phyloP scores from a whole-genome alignment of 2,888 invertebrate genomes.

The Acanthosepion lycidas region DNA sequence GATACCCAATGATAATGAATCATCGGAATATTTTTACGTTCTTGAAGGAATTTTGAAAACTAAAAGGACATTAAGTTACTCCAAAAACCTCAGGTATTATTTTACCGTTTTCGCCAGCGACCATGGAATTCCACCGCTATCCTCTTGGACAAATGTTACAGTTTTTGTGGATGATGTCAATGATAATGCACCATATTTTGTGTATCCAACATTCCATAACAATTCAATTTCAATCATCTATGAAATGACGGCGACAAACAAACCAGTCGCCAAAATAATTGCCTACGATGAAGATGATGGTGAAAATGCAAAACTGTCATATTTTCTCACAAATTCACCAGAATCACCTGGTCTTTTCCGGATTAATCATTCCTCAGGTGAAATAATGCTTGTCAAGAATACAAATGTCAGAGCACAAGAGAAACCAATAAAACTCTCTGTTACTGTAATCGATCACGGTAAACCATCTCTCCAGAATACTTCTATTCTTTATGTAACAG shows the following conservation, averaged over 20 bases:
- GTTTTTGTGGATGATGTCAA: conserved; percentile 61
- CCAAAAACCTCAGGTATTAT: conserved; percentile 49
- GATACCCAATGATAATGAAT: background rate
- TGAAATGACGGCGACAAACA: conserved; percentile 47
- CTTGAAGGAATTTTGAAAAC: conserved; percentile 54
- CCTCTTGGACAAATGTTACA: conserved; percentile 55
- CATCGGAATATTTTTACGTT: conserved; percentile 48
- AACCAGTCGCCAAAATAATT: conserved; percentile 56
- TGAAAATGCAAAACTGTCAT: conserved; percentile 62
- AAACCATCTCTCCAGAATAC: background rate
- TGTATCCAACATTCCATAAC: conserved; percentile 57
- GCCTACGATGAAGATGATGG: conserved; percentile 61
- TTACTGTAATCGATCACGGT: conserved; percentile 62
- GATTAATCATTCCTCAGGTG: conserved; percentile 74
- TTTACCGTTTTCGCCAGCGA: conserved; percentile 54
- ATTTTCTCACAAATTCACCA: conserved; percentile 69
- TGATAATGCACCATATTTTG: conserved; percentile 62
- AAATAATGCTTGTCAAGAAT: conserved; percentile 64
- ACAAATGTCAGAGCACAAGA: conserved; percentile 58
- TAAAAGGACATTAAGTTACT: conserved; percentile 51
- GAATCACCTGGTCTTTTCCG: conserved; percentile 73
- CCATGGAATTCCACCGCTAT: conserved; percentile 50
- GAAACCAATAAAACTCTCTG: conserved; percentile 58
- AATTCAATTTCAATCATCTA: conserved; percentile 56
- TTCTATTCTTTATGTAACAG: background rate